Conservation (phyloP, 2,888 invertebrate genomes). For the Luperina testacea region DNA sequence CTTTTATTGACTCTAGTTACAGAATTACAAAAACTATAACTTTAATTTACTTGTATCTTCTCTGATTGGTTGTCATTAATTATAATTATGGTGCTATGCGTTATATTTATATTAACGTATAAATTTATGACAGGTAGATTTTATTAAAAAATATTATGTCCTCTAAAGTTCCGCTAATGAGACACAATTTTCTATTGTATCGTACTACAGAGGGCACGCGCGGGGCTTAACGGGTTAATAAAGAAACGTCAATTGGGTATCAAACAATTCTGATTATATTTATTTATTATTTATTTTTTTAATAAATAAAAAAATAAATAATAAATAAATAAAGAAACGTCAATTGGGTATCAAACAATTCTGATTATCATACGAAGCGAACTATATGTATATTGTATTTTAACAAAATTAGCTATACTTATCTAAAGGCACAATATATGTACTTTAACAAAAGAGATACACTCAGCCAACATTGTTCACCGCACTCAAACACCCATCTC, state of each 20-base stretch:
- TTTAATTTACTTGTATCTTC: no score
- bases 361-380: neutral
- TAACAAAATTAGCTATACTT: neutral
- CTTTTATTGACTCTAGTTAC: neutral
- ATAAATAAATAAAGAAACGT: neutral
- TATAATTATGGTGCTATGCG: neutral
- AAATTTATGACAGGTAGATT: no score
- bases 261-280: neutral
- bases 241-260: neutral
- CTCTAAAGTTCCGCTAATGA: no score
- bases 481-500: slow-evolving; percentile 19
- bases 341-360: neutral
- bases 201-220: no score
- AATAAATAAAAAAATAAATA: no score
- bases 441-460: neutral
- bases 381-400: neutral
- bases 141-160: no score
- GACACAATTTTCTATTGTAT: no score
- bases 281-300: no score
- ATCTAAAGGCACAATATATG: neutral
- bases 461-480: neutral
- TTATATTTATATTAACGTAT: no score
- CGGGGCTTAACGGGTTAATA: no score
- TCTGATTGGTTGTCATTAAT: neutral
- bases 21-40: neutral